Percentiles rank a stretch among this genome's conserved stretches.
Conservation (phyloP, 2,113 vertebrate species). For the Gopherus evgoodei region DNA sequence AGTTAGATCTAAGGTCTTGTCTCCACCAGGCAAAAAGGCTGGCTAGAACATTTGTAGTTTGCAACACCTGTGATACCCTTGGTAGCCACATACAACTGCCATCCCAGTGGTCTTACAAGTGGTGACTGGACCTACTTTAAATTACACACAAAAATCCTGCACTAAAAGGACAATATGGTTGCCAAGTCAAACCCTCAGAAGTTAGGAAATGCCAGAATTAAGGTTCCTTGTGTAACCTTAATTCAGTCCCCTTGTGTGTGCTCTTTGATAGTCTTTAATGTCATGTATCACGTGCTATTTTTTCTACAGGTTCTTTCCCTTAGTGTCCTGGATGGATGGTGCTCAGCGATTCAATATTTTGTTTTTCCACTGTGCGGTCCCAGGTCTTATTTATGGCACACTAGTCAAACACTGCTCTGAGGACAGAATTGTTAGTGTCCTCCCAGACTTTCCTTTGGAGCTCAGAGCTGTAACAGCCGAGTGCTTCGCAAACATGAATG, state of each 20-base stretch:
- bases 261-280: neutral
- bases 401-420: conserved; percentile 26
- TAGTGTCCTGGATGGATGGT: neutral
- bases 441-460: conserved; percentile 29
- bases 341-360: neutral
- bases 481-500: conserved; percentile 24
- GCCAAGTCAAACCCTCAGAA: conserved; percentile 54
- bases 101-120: conserved; percentile 11
- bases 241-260: neutral
- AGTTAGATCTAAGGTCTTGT: neutral
- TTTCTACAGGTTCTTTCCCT: neutral
- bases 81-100: neutral
- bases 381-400: conserved; percentile 48
- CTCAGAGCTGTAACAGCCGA: conserved; percentile 40
- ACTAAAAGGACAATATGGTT: conserved; percentile 15
- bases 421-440: conserved; percentile 58
- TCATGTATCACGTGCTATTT: neutral
- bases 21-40: neutral
- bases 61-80: rapidly evolving
- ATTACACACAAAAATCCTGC: neutral
- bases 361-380: conserved; percentile 2
- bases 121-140: conserved; percentile 22
- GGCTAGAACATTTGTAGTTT: neutral
- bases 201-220: conserved; percentile 49
- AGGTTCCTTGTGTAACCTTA: neutral